phyloP scores from a whole-genome alignment of 2,888 invertebrate genomes.

The Pherbina coryleti region DNA sequence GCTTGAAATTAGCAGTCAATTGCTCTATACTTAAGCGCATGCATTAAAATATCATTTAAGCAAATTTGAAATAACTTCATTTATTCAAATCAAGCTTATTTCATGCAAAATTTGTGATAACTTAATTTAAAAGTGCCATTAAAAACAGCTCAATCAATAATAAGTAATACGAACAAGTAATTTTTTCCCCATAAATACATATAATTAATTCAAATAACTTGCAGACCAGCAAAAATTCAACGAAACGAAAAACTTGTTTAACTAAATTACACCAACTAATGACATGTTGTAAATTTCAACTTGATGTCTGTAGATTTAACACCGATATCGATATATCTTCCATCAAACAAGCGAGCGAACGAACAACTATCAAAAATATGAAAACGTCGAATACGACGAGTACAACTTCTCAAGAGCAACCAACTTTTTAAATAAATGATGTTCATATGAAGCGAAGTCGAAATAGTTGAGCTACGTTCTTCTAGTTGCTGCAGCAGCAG shows the following conservation, averaged over 20 bases:
- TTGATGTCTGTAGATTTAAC: conserved; percentile 27
- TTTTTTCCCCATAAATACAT: neutral
- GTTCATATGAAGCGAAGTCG: neutral
- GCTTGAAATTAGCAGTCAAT: neutral
- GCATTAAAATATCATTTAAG: no score
- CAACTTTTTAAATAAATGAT: no score
- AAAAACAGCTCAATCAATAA: neutral
- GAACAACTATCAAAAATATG: neutral
- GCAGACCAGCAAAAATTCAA: neutral
- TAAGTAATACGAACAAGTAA: neutral
- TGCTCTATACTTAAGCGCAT: neutral
- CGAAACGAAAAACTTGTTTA: conserved; percentile 23
- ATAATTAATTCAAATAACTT: conserved; percentile 20
- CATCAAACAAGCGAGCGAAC: neutral
- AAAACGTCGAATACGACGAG: neutral
- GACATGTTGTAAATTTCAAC: conserved; percentile 28
- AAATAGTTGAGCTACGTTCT: neutral
- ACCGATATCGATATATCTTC: conserved; percentile 30
- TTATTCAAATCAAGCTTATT: neutral
- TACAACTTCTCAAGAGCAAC: neutral
- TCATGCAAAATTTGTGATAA: neutral
- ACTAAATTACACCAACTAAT: conserved; percentile 29
- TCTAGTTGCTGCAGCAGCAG: neutral
- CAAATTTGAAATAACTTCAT: no score
- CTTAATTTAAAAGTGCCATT: neutral